phyloP scores from a whole-genome alignment of 2,797 vertebrate species.

The Heliangelus exortis region DNA sequence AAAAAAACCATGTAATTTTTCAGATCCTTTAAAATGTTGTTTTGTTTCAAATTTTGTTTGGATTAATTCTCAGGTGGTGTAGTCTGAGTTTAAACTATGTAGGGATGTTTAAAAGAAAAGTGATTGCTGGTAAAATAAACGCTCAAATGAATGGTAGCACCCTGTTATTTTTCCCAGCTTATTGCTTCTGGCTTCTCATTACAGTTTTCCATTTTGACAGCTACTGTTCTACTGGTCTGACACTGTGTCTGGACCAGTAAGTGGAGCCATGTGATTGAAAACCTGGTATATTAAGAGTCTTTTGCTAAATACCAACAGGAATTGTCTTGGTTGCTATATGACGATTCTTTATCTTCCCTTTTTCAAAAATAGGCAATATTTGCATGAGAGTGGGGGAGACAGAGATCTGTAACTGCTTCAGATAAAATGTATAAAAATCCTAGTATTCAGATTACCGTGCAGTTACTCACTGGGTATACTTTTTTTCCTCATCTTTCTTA shows the following conservation, averaged over 20 bases:
- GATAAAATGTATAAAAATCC: neutral
- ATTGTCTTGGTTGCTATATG: neutral
- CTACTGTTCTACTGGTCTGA: neutral
- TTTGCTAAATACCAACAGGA: neutral
- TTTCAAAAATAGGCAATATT: neutral
- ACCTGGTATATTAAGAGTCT: neutral
- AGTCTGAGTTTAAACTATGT: neutral
- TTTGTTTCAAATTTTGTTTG: neutral
- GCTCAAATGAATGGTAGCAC: neutral
- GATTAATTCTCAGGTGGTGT: neutral
- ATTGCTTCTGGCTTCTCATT: neutral
- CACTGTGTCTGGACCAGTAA: neutral
- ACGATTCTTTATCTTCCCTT: neutral
- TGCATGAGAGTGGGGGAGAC: neutral
- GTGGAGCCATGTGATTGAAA: neutral
- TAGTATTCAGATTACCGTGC: neutral
- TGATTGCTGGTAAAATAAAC: neutral
- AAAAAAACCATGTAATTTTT: neutral
- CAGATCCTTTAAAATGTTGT: neutral
- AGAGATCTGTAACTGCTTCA: neutral
- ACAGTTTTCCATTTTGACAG: neutral
- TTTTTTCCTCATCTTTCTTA: neutral
- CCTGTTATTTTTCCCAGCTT: neutral
- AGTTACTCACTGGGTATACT: neutral
- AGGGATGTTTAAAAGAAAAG: neutral